phyloP scores from a whole-genome alignment of 2,888 invertebrate species.

The Beris morrisii region DNA sequence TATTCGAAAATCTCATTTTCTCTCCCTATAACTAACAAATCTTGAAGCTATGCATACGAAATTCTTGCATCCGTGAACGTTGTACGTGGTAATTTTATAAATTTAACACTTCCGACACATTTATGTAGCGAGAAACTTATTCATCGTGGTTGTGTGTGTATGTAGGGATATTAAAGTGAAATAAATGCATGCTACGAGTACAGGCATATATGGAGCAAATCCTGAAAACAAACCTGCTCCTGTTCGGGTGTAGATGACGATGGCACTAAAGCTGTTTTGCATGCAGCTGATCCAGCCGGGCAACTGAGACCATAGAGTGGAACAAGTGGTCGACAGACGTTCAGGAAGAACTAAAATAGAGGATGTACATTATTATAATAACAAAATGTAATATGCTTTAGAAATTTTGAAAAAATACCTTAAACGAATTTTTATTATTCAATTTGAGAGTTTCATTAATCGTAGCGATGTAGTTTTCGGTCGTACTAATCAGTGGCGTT shows the following conservation, averaged over 20 bases:
- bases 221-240: constrained; percentile 50
- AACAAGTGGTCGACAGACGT: constrained; percentile 56
- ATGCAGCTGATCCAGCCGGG: constrained; percentile 53
- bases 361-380: not conserved
- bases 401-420: constrained; percentile 44
- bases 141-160: too few species aligned
- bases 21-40: too few species aligned
- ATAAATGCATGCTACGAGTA: too few species aligned
- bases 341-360: constrained; percentile 50
- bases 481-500: constrained; percentile 53
- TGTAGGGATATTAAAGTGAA: too few species aligned
- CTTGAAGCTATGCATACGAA: too few species aligned
- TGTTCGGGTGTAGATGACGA: constrained; percentile 49
- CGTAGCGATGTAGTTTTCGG: constrained; percentile 52
- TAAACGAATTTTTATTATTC: constrained; percentile 47
- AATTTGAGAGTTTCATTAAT: constrained; percentile 46
- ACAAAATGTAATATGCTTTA: not conserved
- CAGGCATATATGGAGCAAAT: not conserved
- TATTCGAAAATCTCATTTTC: too few species aligned
- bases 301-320: constrained; percentile 54
- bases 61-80: too few species aligned
- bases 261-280: constrained; percentile 46
- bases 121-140: too few species aligned
- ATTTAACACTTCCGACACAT: too few species aligned
- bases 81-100: too few species aligned